These are phyloP conservation scores for Premnoplex brunnescens DNA, from an alignment of 2,797 vertebrate genomes.

Conservation along the genomic window DNA sequence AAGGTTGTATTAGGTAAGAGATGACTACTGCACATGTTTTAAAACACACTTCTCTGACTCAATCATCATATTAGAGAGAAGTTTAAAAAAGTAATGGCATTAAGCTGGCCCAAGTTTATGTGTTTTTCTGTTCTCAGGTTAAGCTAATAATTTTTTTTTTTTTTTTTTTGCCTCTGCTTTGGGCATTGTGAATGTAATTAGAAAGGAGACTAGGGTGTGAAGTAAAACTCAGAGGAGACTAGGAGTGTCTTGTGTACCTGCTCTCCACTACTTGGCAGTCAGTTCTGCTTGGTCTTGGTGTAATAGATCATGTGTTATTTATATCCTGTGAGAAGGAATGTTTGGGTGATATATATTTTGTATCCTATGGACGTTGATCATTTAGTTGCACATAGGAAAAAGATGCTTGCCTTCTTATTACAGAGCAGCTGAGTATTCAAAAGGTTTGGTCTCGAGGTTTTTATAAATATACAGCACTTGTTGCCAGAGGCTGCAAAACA, in stretches of 20 bases:
- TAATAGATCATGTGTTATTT: not conserved
- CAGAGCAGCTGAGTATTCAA: not conserved
- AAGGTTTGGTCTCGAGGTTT: not conserved
- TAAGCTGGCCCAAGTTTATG: not conserved
- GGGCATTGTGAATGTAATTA: not conserved
- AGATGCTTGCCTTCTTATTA: not conserved
- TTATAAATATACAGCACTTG: not conserved
- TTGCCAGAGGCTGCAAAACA: not conserved
- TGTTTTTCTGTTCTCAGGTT: not conserved
- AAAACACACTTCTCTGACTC: not conserved
- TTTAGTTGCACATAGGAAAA: not conserved
- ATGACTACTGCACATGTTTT: not conserved
- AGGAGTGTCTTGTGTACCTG: not conserved
- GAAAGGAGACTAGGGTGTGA: not conserved
- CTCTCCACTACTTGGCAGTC: rapidly evolving
- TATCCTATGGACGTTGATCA: not conserved
- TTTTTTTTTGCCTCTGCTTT: not conserved
- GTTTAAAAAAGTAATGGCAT: not conserved
- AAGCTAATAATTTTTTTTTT: not conserved
- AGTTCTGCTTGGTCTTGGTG: not conserved
- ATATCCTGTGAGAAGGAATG: not conserved
- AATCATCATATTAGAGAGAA: not conserved
- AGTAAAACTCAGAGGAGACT: not conserved
- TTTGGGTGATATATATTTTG: not conserved
- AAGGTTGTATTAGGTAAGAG: not conserved